Percentiles rank a stretch among this genome's conserved stretches.
phyloP scores from a whole-genome alignment of 1,140 invertebrate species.

The Microplitis mediator region DNA sequence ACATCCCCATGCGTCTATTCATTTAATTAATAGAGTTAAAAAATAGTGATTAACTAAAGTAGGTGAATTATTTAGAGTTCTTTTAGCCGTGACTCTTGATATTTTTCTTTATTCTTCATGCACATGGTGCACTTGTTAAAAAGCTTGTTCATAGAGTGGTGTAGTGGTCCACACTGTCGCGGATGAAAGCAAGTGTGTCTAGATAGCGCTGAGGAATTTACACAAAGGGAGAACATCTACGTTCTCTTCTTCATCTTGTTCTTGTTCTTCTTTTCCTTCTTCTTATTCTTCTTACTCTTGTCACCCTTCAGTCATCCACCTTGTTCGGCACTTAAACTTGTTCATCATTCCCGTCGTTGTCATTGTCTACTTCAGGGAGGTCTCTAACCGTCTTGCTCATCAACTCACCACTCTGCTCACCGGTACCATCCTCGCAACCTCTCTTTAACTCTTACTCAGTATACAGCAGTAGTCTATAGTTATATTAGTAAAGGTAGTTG shows the following conservation, averaged over 20 bases:
- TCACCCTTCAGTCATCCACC: constrained; percentile 7
- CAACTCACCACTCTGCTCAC: constrained; percentile 19
- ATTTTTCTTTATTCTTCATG: constrained; percentile 15
- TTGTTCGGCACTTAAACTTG: constrained; percentile 2
- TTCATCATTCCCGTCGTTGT: neutral
- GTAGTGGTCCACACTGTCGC: constrained; percentile 40
- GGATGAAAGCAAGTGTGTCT: constrained; percentile 59
- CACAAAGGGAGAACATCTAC: constrained; percentile 50
- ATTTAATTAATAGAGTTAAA: neutral
- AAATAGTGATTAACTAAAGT: neutral
- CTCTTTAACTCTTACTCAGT: constrained; percentile 30
- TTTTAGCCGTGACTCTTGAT: constrained; percentile 5
- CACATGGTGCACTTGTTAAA: constrained; percentile 22
- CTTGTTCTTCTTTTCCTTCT: constrained; percentile 29
- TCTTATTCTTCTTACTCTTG: constrained; percentile 16
- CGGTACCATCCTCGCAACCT: constrained; percentile 8
- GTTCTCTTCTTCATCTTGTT: constrained; percentile 33
- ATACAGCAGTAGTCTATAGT: too few relatives aligned
- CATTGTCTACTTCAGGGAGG: constrained; percentile 32
- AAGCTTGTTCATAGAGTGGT: constrained; percentile 42
- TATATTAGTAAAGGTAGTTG: constrained; percentile 27
- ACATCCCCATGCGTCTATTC: neutral
- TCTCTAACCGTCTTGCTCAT: constrained; percentile 30
- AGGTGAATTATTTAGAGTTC: constrained; percentile 13
- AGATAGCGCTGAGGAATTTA: constrained; percentile 52